Conservation (phyloP, 2,888 invertebrate genomes). For the Drosophila affinis region DNA sequence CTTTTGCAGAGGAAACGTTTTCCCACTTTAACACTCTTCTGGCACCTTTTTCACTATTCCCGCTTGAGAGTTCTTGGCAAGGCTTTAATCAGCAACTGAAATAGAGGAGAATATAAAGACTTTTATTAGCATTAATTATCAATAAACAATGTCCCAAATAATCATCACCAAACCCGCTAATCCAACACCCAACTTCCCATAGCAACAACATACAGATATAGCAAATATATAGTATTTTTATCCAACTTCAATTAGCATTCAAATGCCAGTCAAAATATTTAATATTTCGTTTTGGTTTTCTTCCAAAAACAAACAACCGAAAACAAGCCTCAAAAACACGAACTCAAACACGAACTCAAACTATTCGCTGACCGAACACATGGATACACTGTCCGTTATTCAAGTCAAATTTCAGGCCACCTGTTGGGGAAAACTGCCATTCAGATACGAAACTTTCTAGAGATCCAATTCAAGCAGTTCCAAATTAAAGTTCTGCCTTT, state of each 20-base stretch:
- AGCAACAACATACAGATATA: conserved; percentile 25
- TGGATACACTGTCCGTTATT: too few species aligned
- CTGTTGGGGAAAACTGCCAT: too few species aligned
- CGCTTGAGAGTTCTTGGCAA: background rate
- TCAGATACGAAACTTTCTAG: too few species aligned
- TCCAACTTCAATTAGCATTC: conserved; percentile 58
- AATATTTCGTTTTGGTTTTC: conserved; percentile 31
- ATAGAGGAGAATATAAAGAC: background rate
- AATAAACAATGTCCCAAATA: background rate
- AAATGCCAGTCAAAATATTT: conserved; percentile 59
- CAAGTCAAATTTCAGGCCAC: too few species aligned
- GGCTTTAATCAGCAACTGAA: conserved; percentile 1
- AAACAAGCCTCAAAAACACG: conserved; percentile 10
- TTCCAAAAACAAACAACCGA: conserved; percentile 27
- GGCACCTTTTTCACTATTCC: background rate
- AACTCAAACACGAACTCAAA: too few species aligned
- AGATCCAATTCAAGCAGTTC: too few species aligned
- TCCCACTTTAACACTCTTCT: background rate
- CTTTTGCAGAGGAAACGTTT: conserved; percentile 1
- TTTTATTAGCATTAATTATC: conserved; percentile 5
- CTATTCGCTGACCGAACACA: background rate
- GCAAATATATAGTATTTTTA: background rate
- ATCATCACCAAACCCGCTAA: conserved; percentile 11
- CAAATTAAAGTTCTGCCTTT: too few species aligned
- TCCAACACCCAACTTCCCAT: conserved; percentile 12